Conservation (phyloP, 2,888 invertebrate species). For the Zygogramma bicolorata region DNA sequence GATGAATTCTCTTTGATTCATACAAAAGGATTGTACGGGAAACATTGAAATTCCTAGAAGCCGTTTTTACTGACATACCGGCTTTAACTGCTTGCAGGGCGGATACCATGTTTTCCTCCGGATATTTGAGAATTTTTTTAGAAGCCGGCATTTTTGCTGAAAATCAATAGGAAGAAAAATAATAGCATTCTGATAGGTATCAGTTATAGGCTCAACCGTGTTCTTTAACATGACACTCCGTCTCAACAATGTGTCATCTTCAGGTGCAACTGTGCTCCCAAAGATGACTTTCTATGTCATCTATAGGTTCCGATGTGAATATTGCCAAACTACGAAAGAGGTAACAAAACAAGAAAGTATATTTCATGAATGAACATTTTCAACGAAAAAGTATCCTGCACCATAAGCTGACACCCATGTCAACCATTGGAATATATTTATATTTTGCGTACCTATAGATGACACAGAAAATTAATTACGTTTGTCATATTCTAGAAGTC, state of each 20-base stretch:
- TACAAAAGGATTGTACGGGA: conserved; percentile 25
- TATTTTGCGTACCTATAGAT: too few species aligned
- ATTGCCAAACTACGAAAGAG: not conserved
- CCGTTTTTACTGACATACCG: conserved; percentile 19
- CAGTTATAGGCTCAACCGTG: too few species aligned
- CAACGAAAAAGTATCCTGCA: too few species aligned
- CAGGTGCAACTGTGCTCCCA: too few species aligned
- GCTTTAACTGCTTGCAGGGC: not conserved
- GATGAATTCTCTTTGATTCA: conserved; percentile 23
- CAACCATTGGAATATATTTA: too few species aligned
- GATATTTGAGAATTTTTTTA: not conserved
- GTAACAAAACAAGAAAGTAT: not conserved
- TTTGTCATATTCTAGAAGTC: too few species aligned
- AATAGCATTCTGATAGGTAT: too few species aligned
- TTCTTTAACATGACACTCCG: too few species aligned
- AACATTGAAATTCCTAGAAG: conserved; percentile 14
- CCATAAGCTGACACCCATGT: too few species aligned
- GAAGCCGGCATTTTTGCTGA: not conserved
- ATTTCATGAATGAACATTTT: not conserved
- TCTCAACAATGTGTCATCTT: too few species aligned
- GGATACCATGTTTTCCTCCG: not conserved
- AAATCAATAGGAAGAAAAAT: too few species aligned
- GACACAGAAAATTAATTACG: too few species aligned
- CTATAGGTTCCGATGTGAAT: not conserved
- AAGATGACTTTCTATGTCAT: not conserved